A percentile compares a stretch with the other conserved stretches of the same genome.
Evolutionary conservation across 2,797 vertebrate genomes (phyloP).

Genomic region (Geotrypetes seraphini): DNA sequence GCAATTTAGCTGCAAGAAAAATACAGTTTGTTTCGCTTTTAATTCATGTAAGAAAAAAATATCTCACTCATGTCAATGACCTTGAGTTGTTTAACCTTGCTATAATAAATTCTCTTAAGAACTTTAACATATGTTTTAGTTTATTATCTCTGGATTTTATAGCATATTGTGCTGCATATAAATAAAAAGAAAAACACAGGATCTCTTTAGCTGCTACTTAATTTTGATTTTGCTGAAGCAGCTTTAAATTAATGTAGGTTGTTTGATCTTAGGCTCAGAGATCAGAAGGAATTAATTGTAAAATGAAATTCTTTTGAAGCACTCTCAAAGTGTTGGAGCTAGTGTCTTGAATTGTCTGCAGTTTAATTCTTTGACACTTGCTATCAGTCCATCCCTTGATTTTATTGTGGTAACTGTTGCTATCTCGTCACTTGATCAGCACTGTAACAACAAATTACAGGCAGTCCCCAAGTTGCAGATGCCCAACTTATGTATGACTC

Average conservation of each 20-base stretch:
- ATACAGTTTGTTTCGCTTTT: background rate
- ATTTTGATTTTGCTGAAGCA: conserved; percentile 19
- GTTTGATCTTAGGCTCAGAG: conserved; percentile 23
- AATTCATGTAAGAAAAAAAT: background rate
- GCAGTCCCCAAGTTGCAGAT: too few species aligned
- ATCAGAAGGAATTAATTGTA: conserved; percentile 11
- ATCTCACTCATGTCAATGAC: background rate
- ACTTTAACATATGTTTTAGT: conserved; percentile 9
- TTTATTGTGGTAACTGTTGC: conserved; percentile 5
- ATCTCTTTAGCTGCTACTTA: conserved; percentile 26
- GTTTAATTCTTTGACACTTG: conserved; percentile 4
- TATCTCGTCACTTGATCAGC: background rate
- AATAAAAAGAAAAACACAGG: conserved; percentile 2
- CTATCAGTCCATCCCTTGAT: conserved; percentile 1
- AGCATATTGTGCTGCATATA: conserved; percentile 8
- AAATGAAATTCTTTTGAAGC: conserved; percentile 23
- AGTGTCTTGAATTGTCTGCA: conserved; percentile 14
- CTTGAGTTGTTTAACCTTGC: conserved; percentile 5
- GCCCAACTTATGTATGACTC: too few species aligned
- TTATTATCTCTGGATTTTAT: conserved; percentile 1
- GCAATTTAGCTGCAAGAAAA: background rate
- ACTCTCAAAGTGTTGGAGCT: background rate
- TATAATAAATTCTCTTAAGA: background rate
- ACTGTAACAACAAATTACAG: too few species aligned
- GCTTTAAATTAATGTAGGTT: conserved; percentile 22